Evolutionary conservation across 2,113 vertebrate genomes (phyloP), one percentile per base, ranked within the genome.

Genomic region (Neomonachus schauinslandi): DNA sequence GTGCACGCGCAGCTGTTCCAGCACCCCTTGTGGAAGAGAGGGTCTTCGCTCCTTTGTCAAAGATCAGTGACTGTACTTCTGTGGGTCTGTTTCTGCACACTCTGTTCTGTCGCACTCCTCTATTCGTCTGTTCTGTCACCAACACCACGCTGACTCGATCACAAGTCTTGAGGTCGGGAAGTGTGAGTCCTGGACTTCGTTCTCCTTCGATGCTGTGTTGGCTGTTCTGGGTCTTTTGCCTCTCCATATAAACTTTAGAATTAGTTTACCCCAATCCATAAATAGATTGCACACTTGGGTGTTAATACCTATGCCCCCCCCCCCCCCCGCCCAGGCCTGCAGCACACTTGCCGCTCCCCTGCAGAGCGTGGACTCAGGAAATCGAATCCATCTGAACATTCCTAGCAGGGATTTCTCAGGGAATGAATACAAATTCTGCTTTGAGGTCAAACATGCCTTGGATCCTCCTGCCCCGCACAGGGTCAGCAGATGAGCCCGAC

Each of bases 11-110:
- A 46, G 46, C 46, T 4, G 5, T 19, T 12, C 74, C 39, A 12
- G 39, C 39, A 0, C 9, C 18, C 3, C 6, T 36, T 2, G 42
- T 1, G 3, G 74, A 5, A 10, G 33, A 21, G 11, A 31, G 7
- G 10, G 8, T 33, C 19, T 33, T 22, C 4, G 18, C 26, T 10
- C n/a, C 63, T 42, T 10, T 2, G 61, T 39, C n/a, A 6, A 6
- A 55, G 33, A 4, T 7, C n/a, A 22, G 76, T 8, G 59, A 5
- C 49, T 4, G 6, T 4, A 10, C 1, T 13, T 19, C 31, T 0
- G 16, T 4, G 42, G 31, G 18, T 26, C 55, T 49, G 22, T 49
- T 33, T 19, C 39, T n/a, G 57, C 31, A 31, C 13, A 42, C 42
- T 4, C 53, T 59, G 18, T 33, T 33, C 86, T 15, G 53, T 12